A percentile compares a stretch with the other conserved stretches of the same genome.
phyloP scores from a whole-genome alignment of 2,113 vertebrate species.

The Alectura lathami region DNA sequence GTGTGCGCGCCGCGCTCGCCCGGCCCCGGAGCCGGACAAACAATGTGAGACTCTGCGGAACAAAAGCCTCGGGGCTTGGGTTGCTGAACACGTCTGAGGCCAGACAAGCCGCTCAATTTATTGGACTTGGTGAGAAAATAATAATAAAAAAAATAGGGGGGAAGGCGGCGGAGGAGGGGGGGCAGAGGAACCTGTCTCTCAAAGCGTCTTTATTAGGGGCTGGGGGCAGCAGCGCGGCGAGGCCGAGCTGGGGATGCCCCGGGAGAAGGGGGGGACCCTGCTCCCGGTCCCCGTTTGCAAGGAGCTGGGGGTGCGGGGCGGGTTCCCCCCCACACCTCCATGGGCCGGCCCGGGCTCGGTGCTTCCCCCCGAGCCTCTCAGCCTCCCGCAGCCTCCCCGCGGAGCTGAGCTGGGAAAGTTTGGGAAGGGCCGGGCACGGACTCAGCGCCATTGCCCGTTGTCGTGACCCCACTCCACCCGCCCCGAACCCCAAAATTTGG shows the following conservation, averaged over 20 bases:
- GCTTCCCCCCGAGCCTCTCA: too few species aligned
- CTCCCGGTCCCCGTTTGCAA: too few species aligned
- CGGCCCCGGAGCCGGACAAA: slow-evolving; percentile 80
- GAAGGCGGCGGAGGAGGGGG: background rate
- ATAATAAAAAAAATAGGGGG: slow-evolving; percentile 20
- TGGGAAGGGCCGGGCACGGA: too few species aligned
- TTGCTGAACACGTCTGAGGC: slow-evolving; percentile 88
- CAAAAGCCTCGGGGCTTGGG: slow-evolving; percentile 85
- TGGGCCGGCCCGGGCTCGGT: too few species aligned
- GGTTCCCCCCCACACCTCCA: too few species aligned
- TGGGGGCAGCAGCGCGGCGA: background rate
- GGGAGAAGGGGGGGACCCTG: background rate
- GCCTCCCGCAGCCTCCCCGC: too few species aligned
- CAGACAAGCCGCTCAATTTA: slow-evolving; percentile 79
- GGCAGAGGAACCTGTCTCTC: slow-evolving; percentile 48
- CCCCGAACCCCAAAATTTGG: too few species aligned
- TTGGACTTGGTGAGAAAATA: slow-evolving; percentile 75
- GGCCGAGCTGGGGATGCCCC: background rate
- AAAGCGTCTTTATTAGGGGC: slow-evolving; percentile 58
- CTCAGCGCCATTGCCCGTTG: too few species aligned
- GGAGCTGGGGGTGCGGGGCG: background rate
- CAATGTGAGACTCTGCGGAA: slow-evolving; percentile 85
- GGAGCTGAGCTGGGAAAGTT: too few species aligned
- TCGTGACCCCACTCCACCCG: too few species aligned
- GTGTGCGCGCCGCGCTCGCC: slow-evolving; percentile 63